phyloP scores from a whole-genome alignment of 2,888 invertebrate species.

The Perizoma flavofasciatum region DNA sequence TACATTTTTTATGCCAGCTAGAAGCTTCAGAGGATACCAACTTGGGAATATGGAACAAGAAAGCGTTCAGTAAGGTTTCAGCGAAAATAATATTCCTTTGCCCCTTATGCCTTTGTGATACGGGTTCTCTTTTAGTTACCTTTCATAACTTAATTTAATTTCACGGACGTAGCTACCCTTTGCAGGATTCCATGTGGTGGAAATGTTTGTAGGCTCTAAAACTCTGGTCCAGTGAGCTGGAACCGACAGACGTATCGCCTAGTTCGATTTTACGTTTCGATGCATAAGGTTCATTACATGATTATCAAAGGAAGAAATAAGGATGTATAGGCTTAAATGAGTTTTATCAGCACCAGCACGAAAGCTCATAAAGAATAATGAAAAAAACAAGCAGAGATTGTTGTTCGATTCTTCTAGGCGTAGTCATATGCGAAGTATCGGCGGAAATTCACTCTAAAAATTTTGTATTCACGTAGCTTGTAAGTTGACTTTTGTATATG shows the following conservation, averaged over 20 bases:
- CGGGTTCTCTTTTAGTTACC: constrained; percentile 28
- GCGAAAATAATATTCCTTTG: constrained; percentile 8
- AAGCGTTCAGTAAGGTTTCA: constrained; percentile 15
- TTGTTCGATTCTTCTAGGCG: too few species aligned
- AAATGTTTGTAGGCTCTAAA: constrained; percentile 54
- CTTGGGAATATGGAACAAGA: constrained; percentile 28
- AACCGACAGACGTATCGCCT: constrained; percentile 42
- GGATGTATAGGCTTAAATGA: too few species aligned
- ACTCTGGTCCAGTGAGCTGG: constrained; percentile 55
- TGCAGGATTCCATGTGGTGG: constrained; percentile 62
- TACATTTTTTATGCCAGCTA: not conserved
- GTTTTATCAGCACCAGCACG: too few species aligned
- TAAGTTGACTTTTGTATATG: too few species aligned
- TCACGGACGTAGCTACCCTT: constrained; percentile 62
- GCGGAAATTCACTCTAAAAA: too few species aligned
- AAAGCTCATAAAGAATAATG: too few species aligned
- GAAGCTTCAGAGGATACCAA: constrained; percentile 13
- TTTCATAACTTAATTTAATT: constrained; percentile 64
- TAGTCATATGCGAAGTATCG: too few species aligned
- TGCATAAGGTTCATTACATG: constrained; percentile 18
- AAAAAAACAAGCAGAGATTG: too few species aligned
- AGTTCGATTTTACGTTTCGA: constrained; percentile 32
- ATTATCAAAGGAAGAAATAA: constrained; percentile 4
- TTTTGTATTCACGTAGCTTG: too few species aligned
- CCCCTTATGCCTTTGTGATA: constrained; percentile 24